These are phyloP conservation scores for Scaptomyza montana DNA, from an alignment of 1,140 invertebrate genomes.

Conservation along the genomic window DNA sequence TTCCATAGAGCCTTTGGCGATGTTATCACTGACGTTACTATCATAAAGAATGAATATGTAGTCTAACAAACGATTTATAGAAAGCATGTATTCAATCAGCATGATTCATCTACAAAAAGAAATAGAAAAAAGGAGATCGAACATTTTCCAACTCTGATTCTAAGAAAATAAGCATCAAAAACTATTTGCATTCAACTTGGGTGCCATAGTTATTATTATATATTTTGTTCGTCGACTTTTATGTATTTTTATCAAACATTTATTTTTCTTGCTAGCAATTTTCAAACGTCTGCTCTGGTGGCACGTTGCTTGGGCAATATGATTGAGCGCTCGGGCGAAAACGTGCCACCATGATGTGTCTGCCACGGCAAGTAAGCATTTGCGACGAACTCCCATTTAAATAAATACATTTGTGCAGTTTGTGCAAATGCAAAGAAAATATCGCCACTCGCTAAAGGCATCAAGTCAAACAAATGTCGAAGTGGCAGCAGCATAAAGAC, in stretches of 20 bases:
- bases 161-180: conserved; percentile 1
- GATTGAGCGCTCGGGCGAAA: conserved; percentile 61
- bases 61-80: too few relatives aligned
- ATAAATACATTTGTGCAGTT: conserved; percentile 73
- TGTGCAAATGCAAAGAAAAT: conserved; percentile 43
- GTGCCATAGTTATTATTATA: conserved; percentile 17
- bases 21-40: not conserved
- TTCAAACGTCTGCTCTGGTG: conserved; percentile 17
- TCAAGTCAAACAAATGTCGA: conserved; percentile 67
- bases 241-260: conserved; percentile 20
- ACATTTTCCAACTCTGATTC: not conserved
- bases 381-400: conserved; percentile 58
- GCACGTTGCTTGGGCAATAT: conserved; percentile 61
- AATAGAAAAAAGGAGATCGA: too few relatives aligned
- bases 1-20: not conserved
- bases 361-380: conserved; percentile 65
- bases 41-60: not conserved
- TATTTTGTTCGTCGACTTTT: conserved; percentile 13
- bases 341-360: conserved; percentile 62
- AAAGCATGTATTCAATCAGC: too few relatives aligned
- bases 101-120: too few relatives aligned
- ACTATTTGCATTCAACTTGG: conserved; percentile 36
- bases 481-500: conserved; percentile 18
- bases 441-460: conserved; percentile 57
- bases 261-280: conserved; percentile 9